A percentile compares a stretch with the other conserved stretches of the same genome.
Conservation (phyloP, 1,140 invertebrate genomes). For the Trichoplusia ni region DNA sequence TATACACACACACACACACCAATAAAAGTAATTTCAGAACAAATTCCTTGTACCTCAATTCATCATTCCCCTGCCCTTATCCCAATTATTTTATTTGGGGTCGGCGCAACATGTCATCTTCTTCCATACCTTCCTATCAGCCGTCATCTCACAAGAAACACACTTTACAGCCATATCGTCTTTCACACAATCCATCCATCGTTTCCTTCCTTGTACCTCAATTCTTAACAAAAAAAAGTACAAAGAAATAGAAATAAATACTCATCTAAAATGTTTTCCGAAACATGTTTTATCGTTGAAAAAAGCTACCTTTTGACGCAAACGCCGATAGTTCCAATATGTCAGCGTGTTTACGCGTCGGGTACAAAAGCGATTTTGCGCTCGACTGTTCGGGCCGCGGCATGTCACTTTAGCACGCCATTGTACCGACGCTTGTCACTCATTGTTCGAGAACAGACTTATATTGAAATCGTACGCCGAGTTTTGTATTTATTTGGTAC, state of each 20-base stretch:
- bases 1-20: too few relatives aligned
- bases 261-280: slow-evolving; percentile 13
- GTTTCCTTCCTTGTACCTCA: too few relatives aligned
- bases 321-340: slow-evolving; percentile 20
- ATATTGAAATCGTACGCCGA: slow-evolving; percentile 23
- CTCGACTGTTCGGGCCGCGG: slow-evolving; percentile 26
- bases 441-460: slow-evolving; percentile 21
- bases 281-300: slow-evolving; percentile 15
- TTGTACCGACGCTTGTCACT: slow-evolving; percentile 11
- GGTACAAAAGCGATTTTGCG: slow-evolving; percentile 20
- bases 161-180: too few relatives aligned
- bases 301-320: slow-evolving; percentile 22
- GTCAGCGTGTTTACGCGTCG: slow-evolving; percentile 32
- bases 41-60: too few relatives aligned
- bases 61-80: too few relatives aligned
- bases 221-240: not conserved
- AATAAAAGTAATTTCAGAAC: too few relatives aligned
- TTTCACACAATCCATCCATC: too few relatives aligned
- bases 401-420: slow-evolving; percentile 26
- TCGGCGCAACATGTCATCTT: too few relatives aligned
- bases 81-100: too few relatives aligned
- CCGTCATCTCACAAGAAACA: too few relatives aligned
- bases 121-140: too few relatives aligned
- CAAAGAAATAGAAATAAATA: slow-evolving; percentile 2
- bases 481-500: too few relatives aligned